These are phyloP conservation scores for Setophaga petechia DNA, from an alignment of 2,113 vertebrate species.

Conservation along the genomic window DNA sequence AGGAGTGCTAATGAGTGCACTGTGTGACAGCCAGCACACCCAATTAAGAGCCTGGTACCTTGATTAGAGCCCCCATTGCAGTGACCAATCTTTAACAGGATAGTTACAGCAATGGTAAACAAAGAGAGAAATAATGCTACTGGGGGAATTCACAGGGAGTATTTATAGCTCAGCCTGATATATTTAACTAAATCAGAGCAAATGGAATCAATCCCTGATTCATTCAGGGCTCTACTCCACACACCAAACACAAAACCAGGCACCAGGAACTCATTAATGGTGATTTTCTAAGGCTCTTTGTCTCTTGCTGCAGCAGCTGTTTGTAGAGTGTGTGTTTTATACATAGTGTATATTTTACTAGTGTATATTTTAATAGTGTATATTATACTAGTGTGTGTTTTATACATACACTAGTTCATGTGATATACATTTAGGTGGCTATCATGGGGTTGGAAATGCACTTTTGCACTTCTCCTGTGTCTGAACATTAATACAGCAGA, in stretches of 20 bases:
- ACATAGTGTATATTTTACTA: too few species aligned
- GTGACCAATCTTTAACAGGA: not conserved
- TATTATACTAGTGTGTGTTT: too few species aligned
- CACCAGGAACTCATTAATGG: not conserved
- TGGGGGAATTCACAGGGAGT: not conserved
- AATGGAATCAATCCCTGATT: not conserved
- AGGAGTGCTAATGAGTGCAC: not conserved
- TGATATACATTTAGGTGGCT: not conserved
- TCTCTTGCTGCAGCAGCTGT: not conserved
- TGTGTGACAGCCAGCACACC: not conserved
- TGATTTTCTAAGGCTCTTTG: not conserved
- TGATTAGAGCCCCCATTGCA: not conserved
- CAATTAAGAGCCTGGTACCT: not conserved
- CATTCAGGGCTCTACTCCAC: not conserved
- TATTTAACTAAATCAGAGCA: not conserved
- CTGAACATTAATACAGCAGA: not conserved
- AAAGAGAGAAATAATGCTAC: not conserved
- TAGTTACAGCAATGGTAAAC: not conserved
- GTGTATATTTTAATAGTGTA: too few species aligned
- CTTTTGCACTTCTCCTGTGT: not conserved
- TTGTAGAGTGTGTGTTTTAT: not conserved
- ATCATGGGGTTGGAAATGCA: not conserved
- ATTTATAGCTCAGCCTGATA: not conserved
- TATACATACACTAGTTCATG: too few species aligned
- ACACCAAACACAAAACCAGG: not conserved